phyloP scores from a whole-genome alignment of 1,140 invertebrate species.

The Cephus cinctus region DNA sequence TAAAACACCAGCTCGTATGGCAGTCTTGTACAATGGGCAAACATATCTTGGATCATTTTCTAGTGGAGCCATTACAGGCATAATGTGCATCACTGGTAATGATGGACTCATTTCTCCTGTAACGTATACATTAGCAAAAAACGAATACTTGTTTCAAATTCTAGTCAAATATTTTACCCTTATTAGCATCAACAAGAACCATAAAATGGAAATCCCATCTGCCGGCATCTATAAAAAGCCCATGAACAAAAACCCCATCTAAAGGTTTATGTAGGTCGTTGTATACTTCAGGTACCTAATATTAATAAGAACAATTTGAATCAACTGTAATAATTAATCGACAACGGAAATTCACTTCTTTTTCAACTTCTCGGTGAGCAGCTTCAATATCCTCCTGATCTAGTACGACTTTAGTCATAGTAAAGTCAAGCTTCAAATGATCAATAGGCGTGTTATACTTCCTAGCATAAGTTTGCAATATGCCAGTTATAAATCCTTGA shows the following conservation, averaged over 20 bases:
- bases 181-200: slow-evolving; percentile 69
- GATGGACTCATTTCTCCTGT: slow-evolving; percentile 74
- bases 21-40: slow-evolving; percentile 82
- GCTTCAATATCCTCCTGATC: slow-evolving; percentile 68
- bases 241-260: slow-evolving; percentile 81
- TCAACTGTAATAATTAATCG: slow-evolving; percentile 11
- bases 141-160: background rate
- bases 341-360: slow-evolving; percentile 38
- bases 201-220: slow-evolving; percentile 70
- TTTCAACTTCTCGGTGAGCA: slow-evolving; percentile 46
- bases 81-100: slow-evolving; percentile 74
- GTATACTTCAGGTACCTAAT: slow-evolving; percentile 51
- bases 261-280: slow-evolving; percentile 60
- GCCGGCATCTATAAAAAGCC: slow-evolving; percentile 84
- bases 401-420: slow-evolving; percentile 57
- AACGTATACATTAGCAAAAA: slow-evolving; percentile 16
- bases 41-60: slow-evolving; percentile 68
- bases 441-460: slow-evolving; percentile 84
- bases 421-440: slow-evolving; percentile 78
- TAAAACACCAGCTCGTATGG: slow-evolving; percentile 76
- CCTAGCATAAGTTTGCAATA: slow-evolving; percentile 81
- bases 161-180: slow-evolving; percentile 51
- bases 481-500: slow-evolving; percentile 86
- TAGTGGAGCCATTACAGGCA: slow-evolving; percentile 64
- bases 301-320: slow-evolving; percentile 7